Percentiles rank a stretch among this genome's conserved stretches.
Evolutionary conservation across 2,113 vertebrate genomes (phyloP).

Genomic region (Gopherus evgoodei): DNA sequence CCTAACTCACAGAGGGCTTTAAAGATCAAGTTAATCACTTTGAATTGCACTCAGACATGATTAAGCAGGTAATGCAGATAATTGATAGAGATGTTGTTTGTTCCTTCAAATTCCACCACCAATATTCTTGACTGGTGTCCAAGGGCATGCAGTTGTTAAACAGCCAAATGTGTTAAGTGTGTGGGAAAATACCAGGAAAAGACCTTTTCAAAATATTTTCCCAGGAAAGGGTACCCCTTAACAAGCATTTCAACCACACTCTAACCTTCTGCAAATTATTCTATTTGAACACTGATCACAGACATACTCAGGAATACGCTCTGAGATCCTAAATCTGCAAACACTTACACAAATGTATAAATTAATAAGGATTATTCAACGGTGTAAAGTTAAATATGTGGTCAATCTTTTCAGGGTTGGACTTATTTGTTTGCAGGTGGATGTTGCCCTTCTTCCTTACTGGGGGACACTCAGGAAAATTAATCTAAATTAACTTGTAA

Average conservation of each 20-base stretch:
- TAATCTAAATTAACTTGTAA: neutral
- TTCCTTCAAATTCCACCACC: neutral
- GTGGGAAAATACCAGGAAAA: neutral
- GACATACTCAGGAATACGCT: neutral
- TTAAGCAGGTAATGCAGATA: neutral
- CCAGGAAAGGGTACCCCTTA: neutral
- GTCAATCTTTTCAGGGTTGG: neutral
- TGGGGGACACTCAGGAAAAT: neutral
- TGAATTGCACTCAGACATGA: neutral
- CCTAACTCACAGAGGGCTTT: neutral
- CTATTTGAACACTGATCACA: neutral
- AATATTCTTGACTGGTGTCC: neutral
- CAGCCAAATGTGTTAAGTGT: neutral
- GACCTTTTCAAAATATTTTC: neutral
- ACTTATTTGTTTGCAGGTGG: neutral
- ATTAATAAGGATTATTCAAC: neutral
- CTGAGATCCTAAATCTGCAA: neutral
- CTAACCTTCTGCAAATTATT: neutral
- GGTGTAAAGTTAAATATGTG: neutral
- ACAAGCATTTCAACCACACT: neutral
- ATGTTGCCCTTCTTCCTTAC: neutral
- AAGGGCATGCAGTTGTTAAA: conserved; percentile 1
- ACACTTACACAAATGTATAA: neutral
- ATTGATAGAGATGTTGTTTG: neutral
- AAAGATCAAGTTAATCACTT: neutral